These are phyloP conservation scores for Furnarius figulus DNA, from an alignment of 2,113 vertebrate genomes.

Conservation along the genomic window DNA sequence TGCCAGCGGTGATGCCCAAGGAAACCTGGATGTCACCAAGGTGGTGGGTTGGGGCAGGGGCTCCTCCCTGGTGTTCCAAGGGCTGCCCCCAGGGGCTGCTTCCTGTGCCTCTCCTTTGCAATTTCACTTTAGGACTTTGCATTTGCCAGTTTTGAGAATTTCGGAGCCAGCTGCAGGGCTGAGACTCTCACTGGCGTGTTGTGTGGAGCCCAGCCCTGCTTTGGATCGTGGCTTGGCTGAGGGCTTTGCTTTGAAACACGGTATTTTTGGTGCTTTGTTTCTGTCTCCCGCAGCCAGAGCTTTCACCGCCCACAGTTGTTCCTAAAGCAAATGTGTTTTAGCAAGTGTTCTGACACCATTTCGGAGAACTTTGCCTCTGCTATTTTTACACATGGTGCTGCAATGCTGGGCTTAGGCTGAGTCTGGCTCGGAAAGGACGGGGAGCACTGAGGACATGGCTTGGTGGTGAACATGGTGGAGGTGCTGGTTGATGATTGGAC, in stretches of 20 bases:
- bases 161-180: background rate
- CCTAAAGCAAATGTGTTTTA: background rate
- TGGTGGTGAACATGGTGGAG: rapidly evolving
- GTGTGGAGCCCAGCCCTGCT: background rate
- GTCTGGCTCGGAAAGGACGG: background rate
- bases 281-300: background rate
- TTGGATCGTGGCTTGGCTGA: background rate
- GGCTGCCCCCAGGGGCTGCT: no score
- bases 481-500: background rate
- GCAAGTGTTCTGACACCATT: background rate
- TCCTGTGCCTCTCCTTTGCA: rapidly evolving
- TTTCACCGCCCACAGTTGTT: conserved; percentile 13
- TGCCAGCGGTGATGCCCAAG: rapidly evolving
- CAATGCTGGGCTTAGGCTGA: background rate
- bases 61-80: background rate
- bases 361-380: background rate
- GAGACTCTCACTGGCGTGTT: background rate
- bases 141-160: background rate
- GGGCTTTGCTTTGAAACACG: background rate
- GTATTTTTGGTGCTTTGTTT: conserved; percentile 9
- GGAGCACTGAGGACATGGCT: background rate
- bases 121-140: rapidly evolving
- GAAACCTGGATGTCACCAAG: rapidly evolving
- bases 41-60: background rate
- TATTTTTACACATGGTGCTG: background rate